Conservation (phyloP, 2,113 vertebrate genomes). For the Mustelus asterias region DNA sequence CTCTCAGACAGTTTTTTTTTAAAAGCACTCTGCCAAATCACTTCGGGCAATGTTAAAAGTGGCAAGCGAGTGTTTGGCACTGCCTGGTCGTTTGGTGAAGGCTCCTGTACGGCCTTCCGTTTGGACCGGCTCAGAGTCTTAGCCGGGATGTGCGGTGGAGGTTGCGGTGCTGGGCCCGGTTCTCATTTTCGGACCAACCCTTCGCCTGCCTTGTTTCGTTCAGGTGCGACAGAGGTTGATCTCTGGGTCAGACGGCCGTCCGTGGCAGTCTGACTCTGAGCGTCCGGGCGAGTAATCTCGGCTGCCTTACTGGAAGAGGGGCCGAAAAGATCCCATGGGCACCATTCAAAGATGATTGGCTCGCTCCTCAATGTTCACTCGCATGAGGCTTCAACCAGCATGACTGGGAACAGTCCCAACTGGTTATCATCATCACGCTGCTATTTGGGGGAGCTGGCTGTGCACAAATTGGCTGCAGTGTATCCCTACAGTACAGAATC, state of each 20-base stretch:
- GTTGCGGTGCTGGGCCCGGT: neutral
- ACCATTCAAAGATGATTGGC: no score
- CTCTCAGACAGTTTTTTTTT: neutral
- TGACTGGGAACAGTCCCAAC: no score
- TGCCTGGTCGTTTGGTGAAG: neutral
- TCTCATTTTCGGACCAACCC: neutral
- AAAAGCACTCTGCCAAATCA: neutral
- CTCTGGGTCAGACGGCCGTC: neutral
- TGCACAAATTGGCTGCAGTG: neutral
- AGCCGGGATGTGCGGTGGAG: neutral
- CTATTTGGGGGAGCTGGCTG: neutral
- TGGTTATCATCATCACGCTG: no score
- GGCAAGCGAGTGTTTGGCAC: neutral
- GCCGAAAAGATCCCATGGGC: no score
- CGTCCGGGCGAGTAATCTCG: no score
- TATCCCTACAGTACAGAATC: no score
- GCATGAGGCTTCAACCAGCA: no score
- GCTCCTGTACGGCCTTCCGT: neutral
- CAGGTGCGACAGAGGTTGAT: neutral
- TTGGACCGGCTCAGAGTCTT: rapidly evolving
- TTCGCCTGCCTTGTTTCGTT: neutral
- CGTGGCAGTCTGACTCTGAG: neutral
- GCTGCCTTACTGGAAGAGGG: no score
- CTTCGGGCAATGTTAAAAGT: neutral
- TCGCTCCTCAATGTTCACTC: no score